Base-by-base conservation (phyloP, 2,113 vertebrate genomes). In the Proterorhinus semilunaris region DNA sequence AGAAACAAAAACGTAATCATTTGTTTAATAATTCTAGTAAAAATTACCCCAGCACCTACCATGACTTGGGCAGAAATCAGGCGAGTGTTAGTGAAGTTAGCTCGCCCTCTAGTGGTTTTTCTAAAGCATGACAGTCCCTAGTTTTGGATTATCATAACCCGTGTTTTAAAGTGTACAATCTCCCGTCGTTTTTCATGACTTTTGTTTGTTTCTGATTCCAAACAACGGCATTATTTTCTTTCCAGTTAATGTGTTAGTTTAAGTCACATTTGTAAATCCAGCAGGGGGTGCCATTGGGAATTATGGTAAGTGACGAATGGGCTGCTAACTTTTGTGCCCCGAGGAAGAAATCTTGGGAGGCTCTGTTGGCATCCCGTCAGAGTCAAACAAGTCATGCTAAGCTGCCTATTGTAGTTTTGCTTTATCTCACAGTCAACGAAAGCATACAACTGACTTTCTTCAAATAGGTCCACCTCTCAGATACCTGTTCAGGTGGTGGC, bases 351-450 rank as follows among this genome's bases (percentile, higher is more conserved):
- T 13, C 15, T 5, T 5, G 62, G 21, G 67, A 42, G 69, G 65
- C 72, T 83, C 49, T 69, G 66, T 53, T 42, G 75, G 69, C 65
- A 79, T 57, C 21, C 21, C 88, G 84, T 78, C 72, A 75, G 42
- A 51, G 51, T 36, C 53, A 2, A 62, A 50, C 61, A 48, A 82
- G 69, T 45, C 51, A 69, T 64, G 75, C 62, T 79, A 79, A 82
- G 53, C 86, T 80, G 17, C 45, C 10, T 0, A 44, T n/a, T 51
- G 62, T 78, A 72, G 80, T 78, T 63, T 52, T 27, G 79, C 78
- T 79, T 76, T 78, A 15, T 54, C 54, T 8, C 16, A 69, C 72
- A 84, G 75, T 79, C 13, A 51, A 16, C 27, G 4, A 43, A 52
- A 62, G 27, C 61, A 44, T n/a, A 11, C n/a, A 21, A 61, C n/a